Base-by-base conservation (phyloP, 2,797 vertebrate species). In the Sebastes trivittatus region DNA sequence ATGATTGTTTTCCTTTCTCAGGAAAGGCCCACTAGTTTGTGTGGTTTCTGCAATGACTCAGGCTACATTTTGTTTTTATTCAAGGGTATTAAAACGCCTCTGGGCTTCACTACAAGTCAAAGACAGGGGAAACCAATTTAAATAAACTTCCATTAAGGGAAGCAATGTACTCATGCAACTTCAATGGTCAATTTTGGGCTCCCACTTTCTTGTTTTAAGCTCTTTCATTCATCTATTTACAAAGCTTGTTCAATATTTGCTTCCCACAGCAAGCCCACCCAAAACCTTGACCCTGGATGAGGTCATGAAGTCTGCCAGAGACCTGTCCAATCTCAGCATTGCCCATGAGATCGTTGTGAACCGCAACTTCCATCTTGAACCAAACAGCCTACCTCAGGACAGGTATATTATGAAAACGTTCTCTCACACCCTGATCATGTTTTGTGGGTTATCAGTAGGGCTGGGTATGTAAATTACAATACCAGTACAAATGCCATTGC, bases 341-440 rank as follows among this genome's bases (percentile, higher is more conserved):
- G 96, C 96, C 87, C 98, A 99, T 29, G 97, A 99, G 93, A 98
- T 99, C 81, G 94, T 96, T 54, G 94, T 97, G 52, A 97, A 99
- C 84, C 94, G 81, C 66, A 93, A 95, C 72, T 97, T 98, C 68
- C 95, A 96, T 10, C 59, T 98, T 78, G 96, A 97, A 82, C 91
- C 89, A 7, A 87, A 92, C n/a, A 93, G 92, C 66, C 88, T 95
- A 16, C 96, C 97, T 23, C 94, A 95, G 87, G 95, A 97, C 93
- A 97, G 97, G 98, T 98, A 94, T 20, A 30, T 16, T 23, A 18
- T 56, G 0, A 22, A 27, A 23, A 22, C 25, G 4, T 56, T 18
- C 18, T 49, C 3, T 63, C 7, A 59, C 25, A 1, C 2, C 25
- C 7, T 52, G 20, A 42, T 63, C 29, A 55, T 60, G 11, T 72